Evolutionary conservation across 2,113 vertebrate genomes (phyloP), one percentile per base, ranked within the genome.

Genomic region (Sturnus vulgaris): DNA sequence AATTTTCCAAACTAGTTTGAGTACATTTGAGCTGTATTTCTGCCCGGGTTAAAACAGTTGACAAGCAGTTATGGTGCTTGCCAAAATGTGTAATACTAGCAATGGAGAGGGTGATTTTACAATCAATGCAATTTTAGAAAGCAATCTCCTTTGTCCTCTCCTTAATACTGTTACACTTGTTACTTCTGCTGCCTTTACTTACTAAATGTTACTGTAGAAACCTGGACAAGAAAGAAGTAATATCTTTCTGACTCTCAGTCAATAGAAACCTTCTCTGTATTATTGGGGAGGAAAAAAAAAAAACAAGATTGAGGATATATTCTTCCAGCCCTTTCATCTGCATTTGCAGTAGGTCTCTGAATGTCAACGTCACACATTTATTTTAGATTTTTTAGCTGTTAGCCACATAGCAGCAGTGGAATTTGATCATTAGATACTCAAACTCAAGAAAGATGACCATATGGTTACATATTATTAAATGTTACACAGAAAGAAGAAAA

Each of bases 401-500:
- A 94, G 65, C 44, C 76, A 76, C 93, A 92, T 57, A 71, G 63
- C n/a, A 3, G 0, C 39, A 61, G 39, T 86, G 63, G 73, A 94
- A 86, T 90, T 76, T 93, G 22, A 60, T 87, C 92, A 84, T 70
- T 85, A 92, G 66, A 69, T 82, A 88, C 56, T 73, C 65, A 84
- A 95, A 94, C 56, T 18, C 30, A 69, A 40, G 60, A 83, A 70
- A 84, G 76, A 92, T 56, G 49, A 71, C 77, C 77, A 78, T 24
- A 65, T 21, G 56, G 61, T 69, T 90, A 37, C 18, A 60, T 19
- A 50, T 66, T 95, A 57, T 75, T 92, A 86, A 89, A 86, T 39
- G 47, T 33, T 92, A 59, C 80, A 92, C 88, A 73, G 53, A 79
- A 79, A 82, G 19, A 82, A 92, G 61, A 88, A 93, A 92, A 91